Evolutionary conservation across 2,888 invertebrate genomes (phyloP).

Genomic region (Dynastes tityus): DNA sequence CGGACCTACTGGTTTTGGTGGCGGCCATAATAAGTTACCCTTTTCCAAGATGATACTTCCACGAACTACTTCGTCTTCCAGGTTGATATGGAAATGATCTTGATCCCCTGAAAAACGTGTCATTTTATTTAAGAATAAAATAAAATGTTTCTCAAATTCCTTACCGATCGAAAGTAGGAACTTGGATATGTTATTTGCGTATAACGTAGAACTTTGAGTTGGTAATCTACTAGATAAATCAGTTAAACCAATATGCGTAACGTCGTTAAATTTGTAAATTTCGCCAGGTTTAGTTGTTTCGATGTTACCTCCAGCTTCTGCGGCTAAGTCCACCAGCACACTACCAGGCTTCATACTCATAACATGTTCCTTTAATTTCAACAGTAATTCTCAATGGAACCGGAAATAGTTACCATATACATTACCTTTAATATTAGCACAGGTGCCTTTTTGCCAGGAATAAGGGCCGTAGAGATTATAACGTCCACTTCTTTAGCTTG

Average conservation of each 20-base stretch:
- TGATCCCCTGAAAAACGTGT: slow-evolving; percentile 75
- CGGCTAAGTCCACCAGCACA: slow-evolving; percentile 91
- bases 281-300: slow-evolving; percentile 87
- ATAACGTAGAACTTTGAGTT: slow-evolving; percentile 88
- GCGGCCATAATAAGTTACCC: slow-evolving; percentile 86
- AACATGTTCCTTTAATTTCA: slow-evolving; percentile 77
- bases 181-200: slow-evolving; percentile 93
- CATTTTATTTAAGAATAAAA: neutral
- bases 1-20: slow-evolving; percentile 78
- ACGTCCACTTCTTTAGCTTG: slow-evolving; percentile 90
- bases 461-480: slow-evolving; percentile 90
- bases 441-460: slow-evolving; percentile 90
- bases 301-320: slow-evolving; percentile 91
- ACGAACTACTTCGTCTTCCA: slow-evolving; percentile 89
- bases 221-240: slow-evolving; percentile 89
- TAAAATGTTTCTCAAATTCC: slow-evolving; percentile 52
- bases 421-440: slow-evolving; percentile 83
- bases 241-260: slow-evolving; percentile 88
- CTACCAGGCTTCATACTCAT: slow-evolving; percentile 90
- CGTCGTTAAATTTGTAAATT: slow-evolving; percentile 82
- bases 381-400: neutral
- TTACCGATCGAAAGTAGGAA: slow-evolving; percentile 86
- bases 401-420: neutral
- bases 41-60: slow-evolving; percentile 86
- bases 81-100: slow-evolving; percentile 84